phyloP scores from a whole-genome alignment of 1,140 invertebrate species.

The Drosophila orena region DNA sequence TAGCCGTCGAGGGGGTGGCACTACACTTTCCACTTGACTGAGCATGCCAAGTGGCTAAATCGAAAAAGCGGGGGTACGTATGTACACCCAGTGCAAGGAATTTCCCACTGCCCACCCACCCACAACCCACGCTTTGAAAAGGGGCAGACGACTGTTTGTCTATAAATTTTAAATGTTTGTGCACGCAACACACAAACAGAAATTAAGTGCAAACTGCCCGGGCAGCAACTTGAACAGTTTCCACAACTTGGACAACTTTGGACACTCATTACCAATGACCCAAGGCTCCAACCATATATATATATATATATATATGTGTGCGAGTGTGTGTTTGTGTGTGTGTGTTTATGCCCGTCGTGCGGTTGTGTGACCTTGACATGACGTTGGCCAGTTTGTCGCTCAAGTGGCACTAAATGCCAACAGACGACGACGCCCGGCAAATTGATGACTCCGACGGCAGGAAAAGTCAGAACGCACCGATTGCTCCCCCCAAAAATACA shows the following conservation, averaged over 20 bases:
- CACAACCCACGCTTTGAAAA: too few relatives aligned
- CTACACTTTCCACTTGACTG: slow-evolving; percentile 50
- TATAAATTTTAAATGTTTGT: slow-evolving; percentile 57
- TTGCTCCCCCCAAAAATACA: not conserved
- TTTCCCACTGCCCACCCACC: too few relatives aligned
- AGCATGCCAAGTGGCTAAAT: slow-evolving; percentile 49
- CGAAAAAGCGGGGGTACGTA: slow-evolving; percentile 11
- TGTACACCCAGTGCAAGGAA: too few relatives aligned
- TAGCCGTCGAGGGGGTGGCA: slow-evolving; percentile 17
- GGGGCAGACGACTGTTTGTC: slow-evolving; percentile 26
- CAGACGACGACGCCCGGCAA: slow-evolving; percentile 21
- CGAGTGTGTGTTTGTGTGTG: not conserved
- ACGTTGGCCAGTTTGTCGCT: slow-evolving; percentile 28
- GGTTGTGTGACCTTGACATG: slow-evolving; percentile 45
- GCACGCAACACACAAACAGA: slow-evolving; percentile 49
- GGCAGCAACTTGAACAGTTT: slow-evolving; percentile 44
- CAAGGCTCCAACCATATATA: slow-evolving; percentile 6
- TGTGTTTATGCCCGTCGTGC: not conserved
- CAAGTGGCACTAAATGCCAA: slow-evolving; percentile 42
- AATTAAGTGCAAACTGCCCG: slow-evolving; percentile 47
- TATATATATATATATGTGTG: not conserved
- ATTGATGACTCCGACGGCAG: slow-evolving; percentile 21
- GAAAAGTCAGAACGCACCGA: too few relatives aligned
- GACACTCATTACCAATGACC: slow-evolving; percentile 51
- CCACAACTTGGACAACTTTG: slow-evolving; percentile 23